Conservation (phyloP, 1,140 invertebrate genomes). For the Coelopa frigida region DNA sequence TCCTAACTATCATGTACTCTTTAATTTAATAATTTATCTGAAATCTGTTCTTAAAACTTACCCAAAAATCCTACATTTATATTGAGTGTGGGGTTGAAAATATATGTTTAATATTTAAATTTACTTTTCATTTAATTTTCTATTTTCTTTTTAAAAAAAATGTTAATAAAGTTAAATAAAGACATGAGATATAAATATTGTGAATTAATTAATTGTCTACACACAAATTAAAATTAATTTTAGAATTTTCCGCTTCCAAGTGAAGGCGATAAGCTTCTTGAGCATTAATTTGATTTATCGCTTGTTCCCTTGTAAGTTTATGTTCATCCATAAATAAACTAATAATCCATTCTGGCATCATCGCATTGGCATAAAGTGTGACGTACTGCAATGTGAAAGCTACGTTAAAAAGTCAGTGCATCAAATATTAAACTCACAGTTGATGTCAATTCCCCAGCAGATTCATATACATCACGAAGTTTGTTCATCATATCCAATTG, state of each 20-base stretch:
- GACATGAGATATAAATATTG: too few relatives aligned
- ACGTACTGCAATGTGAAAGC: constrained; percentile 7
- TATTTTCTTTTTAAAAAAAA: too few relatives aligned
- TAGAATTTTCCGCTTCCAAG: constrained; percentile 5
- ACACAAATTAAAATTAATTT: background rate
- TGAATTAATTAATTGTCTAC: too few relatives aligned
- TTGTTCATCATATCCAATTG: constrained; percentile 26
- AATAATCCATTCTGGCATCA: constrained; percentile 32
- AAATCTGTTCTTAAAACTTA: too few relatives aligned
- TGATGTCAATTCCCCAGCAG: constrained; percentile 5
- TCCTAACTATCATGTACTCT: too few relatives aligned
- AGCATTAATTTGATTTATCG: constrained; percentile 3
- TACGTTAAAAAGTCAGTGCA: background rate
- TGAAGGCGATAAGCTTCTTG: constrained; percentile 7
- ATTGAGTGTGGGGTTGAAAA: too few relatives aligned
- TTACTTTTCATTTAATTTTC: too few relatives aligned
- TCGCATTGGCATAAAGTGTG: constrained; percentile 27
- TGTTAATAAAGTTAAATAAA: too few relatives aligned
- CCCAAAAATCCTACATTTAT: too few relatives aligned
- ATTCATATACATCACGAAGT: constrained; percentile 10
- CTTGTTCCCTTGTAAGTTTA: constrained; percentile 13
- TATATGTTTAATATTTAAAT: too few relatives aligned
- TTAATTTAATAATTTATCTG: too few relatives aligned
- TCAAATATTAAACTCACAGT: background rate
- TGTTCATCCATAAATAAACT: constrained; percentile 30